Evolutionary conservation across 2,113 vertebrate genomes (phyloP).

Genomic region (Corydoras sp.): DNA sequence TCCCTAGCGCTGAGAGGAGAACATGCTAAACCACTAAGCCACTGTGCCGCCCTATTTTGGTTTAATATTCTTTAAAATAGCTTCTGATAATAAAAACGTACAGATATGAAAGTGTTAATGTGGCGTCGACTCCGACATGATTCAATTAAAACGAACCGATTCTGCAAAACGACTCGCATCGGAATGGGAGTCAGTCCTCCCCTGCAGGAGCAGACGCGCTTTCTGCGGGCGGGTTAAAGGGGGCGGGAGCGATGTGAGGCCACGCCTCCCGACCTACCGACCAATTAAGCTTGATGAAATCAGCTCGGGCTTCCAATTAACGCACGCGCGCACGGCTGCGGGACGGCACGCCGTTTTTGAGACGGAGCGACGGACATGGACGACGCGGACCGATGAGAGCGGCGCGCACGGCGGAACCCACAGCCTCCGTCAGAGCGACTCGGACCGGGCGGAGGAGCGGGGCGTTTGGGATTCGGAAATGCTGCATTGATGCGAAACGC

Average conservation of each 20-base stretch:
- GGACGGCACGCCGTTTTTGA: constrained; percentile 12
- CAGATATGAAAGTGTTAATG: too few species aligned
- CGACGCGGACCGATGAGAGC: not conserved
- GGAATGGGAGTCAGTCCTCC: not conserved
- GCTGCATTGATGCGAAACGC: constrained; percentile 45
- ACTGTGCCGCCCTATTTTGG: too few species aligned
- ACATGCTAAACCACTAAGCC: too few species aligned
- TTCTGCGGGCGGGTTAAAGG: constrained; percentile 35
- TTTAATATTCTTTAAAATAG: too few species aligned
- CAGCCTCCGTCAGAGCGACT: not conserved
- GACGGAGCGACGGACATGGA: not conserved
- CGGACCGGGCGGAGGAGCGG: constrained; percentile 1
- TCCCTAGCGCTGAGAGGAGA: too few species aligned
- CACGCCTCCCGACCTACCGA: constrained; percentile 30
- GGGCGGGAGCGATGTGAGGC: constrained; percentile 36
- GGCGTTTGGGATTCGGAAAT: constrained; percentile 36
- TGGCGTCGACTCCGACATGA: too few species aligned
- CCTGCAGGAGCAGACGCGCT: not conserved
- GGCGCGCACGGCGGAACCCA: not conserved
- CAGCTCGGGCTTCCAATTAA: constrained; percentile 53
- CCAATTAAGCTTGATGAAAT: constrained; percentile 63
- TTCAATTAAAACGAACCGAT: not conserved
- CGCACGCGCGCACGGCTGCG: constrained; percentile 7
- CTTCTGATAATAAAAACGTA: too few species aligned
- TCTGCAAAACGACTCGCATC: not conserved